A percentile compares a stretch with the other conserved stretches of the same genome.
phyloP scores from a whole-genome alignment of 2,797 vertebrate species.

The Carduelis carduelis region DNA sequence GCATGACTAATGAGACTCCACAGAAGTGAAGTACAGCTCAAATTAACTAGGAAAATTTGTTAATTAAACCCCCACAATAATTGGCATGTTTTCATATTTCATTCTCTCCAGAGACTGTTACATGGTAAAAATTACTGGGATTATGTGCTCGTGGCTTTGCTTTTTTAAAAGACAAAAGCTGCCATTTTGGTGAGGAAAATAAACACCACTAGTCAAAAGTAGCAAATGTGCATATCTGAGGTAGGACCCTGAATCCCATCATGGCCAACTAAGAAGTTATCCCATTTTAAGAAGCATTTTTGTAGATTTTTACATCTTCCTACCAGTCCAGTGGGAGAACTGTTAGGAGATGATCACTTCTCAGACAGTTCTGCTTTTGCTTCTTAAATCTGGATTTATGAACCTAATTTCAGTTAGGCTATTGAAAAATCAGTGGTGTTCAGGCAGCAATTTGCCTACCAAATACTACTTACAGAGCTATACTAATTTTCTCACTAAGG shows the following conservation, averaged over 20 bases:
- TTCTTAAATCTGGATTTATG: not conserved
- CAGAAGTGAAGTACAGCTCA: not conserved
- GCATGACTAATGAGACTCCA: not conserved
- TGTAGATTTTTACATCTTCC: not conserved
- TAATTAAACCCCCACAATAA: not conserved
- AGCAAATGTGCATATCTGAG: not conserved
- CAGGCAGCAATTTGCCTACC: not conserved
- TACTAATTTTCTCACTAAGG: conserved; percentile 12
- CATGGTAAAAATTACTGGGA: not conserved
- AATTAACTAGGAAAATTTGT: not conserved
- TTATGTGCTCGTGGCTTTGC: not conserved
- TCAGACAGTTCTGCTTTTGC: not conserved
- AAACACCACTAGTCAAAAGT: not conserved
- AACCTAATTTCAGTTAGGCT: not conserved
- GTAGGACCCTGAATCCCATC: not conserved
- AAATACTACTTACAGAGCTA: not conserved
- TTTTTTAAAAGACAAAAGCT: not conserved
- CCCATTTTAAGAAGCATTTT: not conserved
- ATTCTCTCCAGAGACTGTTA: not conserved
- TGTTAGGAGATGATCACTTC: not conserved
- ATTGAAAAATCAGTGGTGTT: not conserved
- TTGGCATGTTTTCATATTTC: not conserved
- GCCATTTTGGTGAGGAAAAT: not conserved
- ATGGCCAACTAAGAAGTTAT: not conserved
- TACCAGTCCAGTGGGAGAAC: not conserved